A percentile compares a stretch with the other conserved stretches of the same genome.
Conservation (phyloP, 2,888 invertebrate genomes). For the Eulithis prunata region DNA sequence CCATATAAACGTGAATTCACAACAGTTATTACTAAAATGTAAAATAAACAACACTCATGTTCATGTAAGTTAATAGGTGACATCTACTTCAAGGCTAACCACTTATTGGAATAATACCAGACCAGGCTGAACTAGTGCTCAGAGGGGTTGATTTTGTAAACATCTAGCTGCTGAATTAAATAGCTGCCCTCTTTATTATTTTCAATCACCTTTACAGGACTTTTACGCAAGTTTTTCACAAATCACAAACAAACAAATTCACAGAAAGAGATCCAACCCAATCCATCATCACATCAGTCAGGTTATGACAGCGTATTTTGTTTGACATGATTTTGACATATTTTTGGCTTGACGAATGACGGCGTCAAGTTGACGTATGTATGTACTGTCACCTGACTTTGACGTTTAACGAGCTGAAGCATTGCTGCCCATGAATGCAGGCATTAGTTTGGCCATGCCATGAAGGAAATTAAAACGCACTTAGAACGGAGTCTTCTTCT, state of each 20-base stretch:
- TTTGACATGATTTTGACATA: conserved; percentile 18
- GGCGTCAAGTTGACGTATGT: background rate
- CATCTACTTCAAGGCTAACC: conserved; percentile 84
- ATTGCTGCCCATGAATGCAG: too few species aligned
- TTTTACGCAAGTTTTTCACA: conserved; percentile 76
- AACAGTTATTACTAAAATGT: conserved; percentile 80
- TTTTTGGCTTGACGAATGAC: background rate
- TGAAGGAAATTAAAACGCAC: too few species aligned
- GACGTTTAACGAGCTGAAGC: too few species aligned
- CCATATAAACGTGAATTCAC: conserved; percentile 81
- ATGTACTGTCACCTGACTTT: background rate
- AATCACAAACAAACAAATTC: conserved; percentile 74
- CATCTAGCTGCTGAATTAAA: conserved; percentile 45
- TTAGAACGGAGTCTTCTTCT: too few species aligned
- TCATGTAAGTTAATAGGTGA: conserved; percentile 79
- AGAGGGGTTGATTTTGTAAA: conserved; percentile 49
- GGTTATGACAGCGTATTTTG: conserved; percentile 57
- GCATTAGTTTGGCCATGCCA: too few species aligned
- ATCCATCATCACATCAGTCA: conserved; percentile 59
- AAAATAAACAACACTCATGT: conserved; percentile 83
- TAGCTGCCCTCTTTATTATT: conserved; percentile 50
- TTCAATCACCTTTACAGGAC: conserved; percentile 62
- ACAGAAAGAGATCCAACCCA: conserved; percentile 41
- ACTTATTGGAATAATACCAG: conserved; percentile 72
- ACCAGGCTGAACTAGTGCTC: conserved; percentile 60